phyloP scores from a whole-genome alignment of 2,797 vertebrate genomes.

The Ispidina picta region DNA sequence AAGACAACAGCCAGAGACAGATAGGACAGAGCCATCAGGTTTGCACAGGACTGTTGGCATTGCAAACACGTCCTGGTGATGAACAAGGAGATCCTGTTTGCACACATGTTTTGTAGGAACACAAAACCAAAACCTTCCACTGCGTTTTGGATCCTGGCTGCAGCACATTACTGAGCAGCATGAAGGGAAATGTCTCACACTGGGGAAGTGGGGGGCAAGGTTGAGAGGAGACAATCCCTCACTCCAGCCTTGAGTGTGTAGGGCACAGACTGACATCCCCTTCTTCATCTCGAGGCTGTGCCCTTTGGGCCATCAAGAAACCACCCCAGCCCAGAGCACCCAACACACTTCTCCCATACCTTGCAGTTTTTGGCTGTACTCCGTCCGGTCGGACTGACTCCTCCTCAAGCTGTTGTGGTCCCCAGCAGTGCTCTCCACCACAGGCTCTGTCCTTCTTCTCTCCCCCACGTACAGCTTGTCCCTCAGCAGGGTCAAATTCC shows the following conservation, averaged over 20 bases:
- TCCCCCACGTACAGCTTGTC: slow-evolving; percentile 85
- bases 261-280: background rate
- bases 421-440: slow-evolving; percentile 79
- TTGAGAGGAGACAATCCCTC: background rate
- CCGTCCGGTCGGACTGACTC: slow-evolving; percentile 96
- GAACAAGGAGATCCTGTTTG: background rate
- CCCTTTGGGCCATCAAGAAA: background rate
- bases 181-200: background rate
- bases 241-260: fast-evolving
- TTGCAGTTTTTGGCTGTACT: slow-evolving; percentile 95
- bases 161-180: background rate
- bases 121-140: background rate
- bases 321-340: background rate
- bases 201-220: background rate
- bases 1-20: background rate
- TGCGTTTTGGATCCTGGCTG: background rate
- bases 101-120: background rate
- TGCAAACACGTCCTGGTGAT: background rate
- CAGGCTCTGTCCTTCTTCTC: slow-evolving; percentile 92
- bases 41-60: background rate
- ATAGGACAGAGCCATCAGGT: background rate
- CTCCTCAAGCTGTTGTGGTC: slow-evolving; percentile 88
- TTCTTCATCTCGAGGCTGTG: background rate
- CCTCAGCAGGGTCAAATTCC: slow-evolving; percentile 86
- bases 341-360: slow-evolving; percentile 77